Base-by-base conservation (phyloP, 2,113 vertebrate genomes). In the Spea bombifrons region DNA sequence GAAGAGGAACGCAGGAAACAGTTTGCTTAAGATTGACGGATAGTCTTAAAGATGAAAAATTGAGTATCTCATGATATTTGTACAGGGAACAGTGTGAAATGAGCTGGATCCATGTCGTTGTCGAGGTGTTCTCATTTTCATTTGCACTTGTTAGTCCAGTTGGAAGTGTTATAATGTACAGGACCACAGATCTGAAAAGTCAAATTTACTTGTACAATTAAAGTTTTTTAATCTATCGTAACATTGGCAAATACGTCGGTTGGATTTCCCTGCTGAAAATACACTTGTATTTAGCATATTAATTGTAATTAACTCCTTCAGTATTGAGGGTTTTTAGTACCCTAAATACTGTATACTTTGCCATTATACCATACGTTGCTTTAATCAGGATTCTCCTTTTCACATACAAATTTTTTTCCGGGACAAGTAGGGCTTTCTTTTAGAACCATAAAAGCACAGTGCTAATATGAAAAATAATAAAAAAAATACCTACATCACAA, bases 81-180 rank as follows among this genome's bases (percentile, higher is more conserved):
- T 71, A 73, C 78, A 48, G 48, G 47, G 7, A 13, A 76, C 59
- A 81, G 89, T 91, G 91, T 87, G 89, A 91, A 88, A 88, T 86
- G 85, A 87, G 73, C 82, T 89, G 85, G 88, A 88, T 87, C 87
- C 86, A 87, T 87, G 48, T 66, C 30, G 87, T 88, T 86, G 87
- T 89, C 85, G 88, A 91, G 90, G 89, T 90, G 87, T 87, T 88
- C 87, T 85, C 84, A 83, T 85, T 91, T 91, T 88, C 91, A 90
- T 92, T 92, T 89, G 89, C 92, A 93, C 90, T 91, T 90, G 89
- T 92, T 88, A 89, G 87, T 87, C 89, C 81, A 85, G 86, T 87
- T 87, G 87, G 82, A 84, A 86, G 90, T 92, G 91, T 90, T 91
- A 92, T 90, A 65, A 75, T 15, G 61, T 75, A 87, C 87, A 85